Conservation (phyloP, 2,797 vertebrate species). For the Euthynnus affinis region DNA sequence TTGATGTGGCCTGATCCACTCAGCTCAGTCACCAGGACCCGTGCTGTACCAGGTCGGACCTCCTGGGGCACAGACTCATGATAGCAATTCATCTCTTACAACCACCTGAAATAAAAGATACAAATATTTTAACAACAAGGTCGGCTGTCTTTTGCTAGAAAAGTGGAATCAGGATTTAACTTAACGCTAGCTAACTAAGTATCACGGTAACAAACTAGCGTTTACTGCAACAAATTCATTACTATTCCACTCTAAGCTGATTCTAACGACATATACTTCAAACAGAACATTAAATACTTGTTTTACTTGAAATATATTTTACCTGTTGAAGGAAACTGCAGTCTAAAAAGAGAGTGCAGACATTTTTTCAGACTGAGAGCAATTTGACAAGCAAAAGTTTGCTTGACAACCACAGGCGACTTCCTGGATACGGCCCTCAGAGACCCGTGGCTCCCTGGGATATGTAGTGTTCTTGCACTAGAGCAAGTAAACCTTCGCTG, state of each 20-base stretch:
- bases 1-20: slow-evolving; percentile 85
- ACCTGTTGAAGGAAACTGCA: slow-evolving; percentile 20
- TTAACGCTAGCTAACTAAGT: background rate
- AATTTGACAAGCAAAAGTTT: slow-evolving; percentile 76
- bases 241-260: slow-evolving; percentile 1
- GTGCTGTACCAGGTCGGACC: slow-evolving; percentile 74
- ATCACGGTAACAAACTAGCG: background rate
- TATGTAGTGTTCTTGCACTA: slow-evolving; percentile 70
- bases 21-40: slow-evolving; percentile 86
- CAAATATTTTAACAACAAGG: background rate
- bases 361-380: slow-evolving; percentile 35
- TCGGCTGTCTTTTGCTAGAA: background rate
- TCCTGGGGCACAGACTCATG: slow-evolving; percentile 30
- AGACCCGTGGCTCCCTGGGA: slow-evolving; percentile 70
- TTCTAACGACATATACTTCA: background rate
- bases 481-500: too few relatives aligned
- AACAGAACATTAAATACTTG: background rate
- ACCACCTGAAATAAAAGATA: slow-evolving; percentile 28
- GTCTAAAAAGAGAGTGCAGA: background rate
- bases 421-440: slow-evolving; percentile 84
- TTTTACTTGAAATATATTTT: background rate
- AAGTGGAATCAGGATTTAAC: background rate
- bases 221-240: background rate
- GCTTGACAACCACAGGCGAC: slow-evolving; percentile 79
- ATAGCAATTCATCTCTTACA: slow-evolving; percentile 68